Conservation (phyloP, 2,797 vertebrate species). For the Pteropus rufus region DNA sequence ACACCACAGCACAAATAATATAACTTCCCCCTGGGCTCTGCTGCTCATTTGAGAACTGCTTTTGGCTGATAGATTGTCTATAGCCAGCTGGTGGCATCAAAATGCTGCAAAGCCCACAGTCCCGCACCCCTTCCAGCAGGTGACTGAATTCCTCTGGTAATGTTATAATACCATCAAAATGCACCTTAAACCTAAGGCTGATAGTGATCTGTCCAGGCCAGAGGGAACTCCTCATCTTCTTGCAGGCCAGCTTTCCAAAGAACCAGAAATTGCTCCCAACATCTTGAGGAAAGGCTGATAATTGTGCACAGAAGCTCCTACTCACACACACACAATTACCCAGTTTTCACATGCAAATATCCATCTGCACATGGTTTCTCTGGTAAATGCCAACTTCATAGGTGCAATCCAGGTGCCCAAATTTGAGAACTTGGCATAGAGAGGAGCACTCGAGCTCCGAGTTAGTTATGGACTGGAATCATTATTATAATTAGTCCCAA, state of each 20-base stretch:
- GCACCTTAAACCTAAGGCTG: not conserved
- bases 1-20: fast-evolving
- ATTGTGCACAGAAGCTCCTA: conserved; percentile 5
- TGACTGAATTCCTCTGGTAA: not conserved
- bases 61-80: not conserved
- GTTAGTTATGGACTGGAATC: conserved; percentile 1
- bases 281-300: not conserved
- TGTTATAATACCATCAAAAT: not conserved
- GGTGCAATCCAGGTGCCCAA: conserved; percentile 60
- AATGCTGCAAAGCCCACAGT: not conserved
- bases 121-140: not conserved
- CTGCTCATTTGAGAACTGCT: not conserved
- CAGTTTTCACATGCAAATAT: conserved; percentile 66
- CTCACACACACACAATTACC: not conserved
- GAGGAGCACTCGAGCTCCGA: not conserved
- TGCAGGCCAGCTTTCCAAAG: not conserved
- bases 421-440: conserved; percentile 51
- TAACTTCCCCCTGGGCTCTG: not conserved
- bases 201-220: not conserved
- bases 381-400: conserved; percentile 58
- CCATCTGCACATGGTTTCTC: conserved; percentile 57
- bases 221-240: not conserved
- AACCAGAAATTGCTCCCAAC: not conserved
- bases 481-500: conserved; percentile 44
- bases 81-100: not conserved